Conservation (phyloP, 2,113 vertebrate species). For the Pandion haliaetus region DNA sequence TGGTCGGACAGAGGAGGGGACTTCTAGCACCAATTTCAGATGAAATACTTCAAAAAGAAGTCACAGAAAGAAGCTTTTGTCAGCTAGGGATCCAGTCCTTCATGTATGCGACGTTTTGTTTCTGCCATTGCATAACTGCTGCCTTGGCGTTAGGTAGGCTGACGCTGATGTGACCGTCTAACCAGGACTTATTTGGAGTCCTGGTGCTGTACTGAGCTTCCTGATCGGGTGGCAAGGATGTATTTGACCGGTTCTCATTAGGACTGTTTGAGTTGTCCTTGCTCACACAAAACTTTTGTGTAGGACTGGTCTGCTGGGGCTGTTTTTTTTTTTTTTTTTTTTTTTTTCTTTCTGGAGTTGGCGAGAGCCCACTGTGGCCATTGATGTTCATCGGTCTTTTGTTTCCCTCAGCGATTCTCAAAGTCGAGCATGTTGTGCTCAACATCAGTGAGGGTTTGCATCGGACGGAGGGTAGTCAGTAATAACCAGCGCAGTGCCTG, state of each 20-base stretch:
- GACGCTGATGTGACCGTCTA: neutral
- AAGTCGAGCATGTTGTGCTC: neutral
- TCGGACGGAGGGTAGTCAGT: neutral
- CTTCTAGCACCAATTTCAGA: neutral
- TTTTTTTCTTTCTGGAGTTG: neutral
- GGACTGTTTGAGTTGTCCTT: neutral
- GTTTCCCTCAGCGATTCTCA: neutral
- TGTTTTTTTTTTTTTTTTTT: neutral
- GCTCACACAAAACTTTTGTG: neutral
- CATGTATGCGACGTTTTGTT: constrained; percentile 3
- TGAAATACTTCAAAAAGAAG: neutral
- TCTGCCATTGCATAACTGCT: constrained; percentile 10
- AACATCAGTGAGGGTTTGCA: neutral
- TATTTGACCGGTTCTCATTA: neutral
- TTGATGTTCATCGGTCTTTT: neutral
- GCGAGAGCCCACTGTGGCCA: accelerated
- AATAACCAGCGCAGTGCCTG: neutral
- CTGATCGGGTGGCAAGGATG: neutral
- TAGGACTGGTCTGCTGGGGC: neutral
- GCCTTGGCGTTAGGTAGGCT: neutral
- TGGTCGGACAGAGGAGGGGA: neutral
- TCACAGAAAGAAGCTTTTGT: constrained; percentile 18
- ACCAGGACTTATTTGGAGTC: neutral
- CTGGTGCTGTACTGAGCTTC: neutral
- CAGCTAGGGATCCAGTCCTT: neutral